Conservation (phyloP, 2,888 invertebrate species). For the Clanis bilineata region DNA sequence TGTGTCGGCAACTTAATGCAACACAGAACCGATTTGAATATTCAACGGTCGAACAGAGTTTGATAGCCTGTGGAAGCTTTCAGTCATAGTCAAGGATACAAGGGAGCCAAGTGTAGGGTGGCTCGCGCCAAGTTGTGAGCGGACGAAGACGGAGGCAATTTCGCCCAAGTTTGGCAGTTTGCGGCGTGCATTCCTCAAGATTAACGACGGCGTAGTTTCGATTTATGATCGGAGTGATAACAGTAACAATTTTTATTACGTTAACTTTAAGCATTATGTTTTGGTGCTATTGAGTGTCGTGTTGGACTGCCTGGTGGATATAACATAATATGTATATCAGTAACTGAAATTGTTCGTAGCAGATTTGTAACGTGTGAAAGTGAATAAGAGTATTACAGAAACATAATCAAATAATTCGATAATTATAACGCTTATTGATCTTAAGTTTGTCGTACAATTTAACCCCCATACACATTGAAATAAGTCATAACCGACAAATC, state of each 20-base stretch:
- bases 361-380: background rate
- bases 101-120: slow-evolving; percentile 29
- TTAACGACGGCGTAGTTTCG: slow-evolving; percentile 32
- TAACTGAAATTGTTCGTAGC: background rate
- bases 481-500: too few relatives aligned
- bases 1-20: background rate
- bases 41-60: slow-evolving; percentile 42
- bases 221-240: slow-evolving; percentile 19
- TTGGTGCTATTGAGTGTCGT: background rate
- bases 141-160: slow-evolving; percentile 40
- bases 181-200: slow-evolving; percentile 37
- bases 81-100: slow-evolving; percentile 41
- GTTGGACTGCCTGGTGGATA: background rate
- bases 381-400: too few relatives aligned
- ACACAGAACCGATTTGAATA: slow-evolving; percentile 38
- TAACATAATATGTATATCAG: background rate
- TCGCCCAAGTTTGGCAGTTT: slow-evolving; percentile 39
- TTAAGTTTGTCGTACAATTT: too few relatives aligned
- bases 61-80: slow-evolving; percentile 38
- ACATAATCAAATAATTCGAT: too few relatives aligned
- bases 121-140: slow-evolving; percentile 32
- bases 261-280: background rate
- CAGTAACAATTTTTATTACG: slow-evolving; percentile 12
- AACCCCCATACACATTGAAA: too few relatives aligned
- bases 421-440: too few relatives aligned